phyloP scores from a whole-genome alignment of 2,888 invertebrate genomes.

The Eucera pruinosa region DNA sequence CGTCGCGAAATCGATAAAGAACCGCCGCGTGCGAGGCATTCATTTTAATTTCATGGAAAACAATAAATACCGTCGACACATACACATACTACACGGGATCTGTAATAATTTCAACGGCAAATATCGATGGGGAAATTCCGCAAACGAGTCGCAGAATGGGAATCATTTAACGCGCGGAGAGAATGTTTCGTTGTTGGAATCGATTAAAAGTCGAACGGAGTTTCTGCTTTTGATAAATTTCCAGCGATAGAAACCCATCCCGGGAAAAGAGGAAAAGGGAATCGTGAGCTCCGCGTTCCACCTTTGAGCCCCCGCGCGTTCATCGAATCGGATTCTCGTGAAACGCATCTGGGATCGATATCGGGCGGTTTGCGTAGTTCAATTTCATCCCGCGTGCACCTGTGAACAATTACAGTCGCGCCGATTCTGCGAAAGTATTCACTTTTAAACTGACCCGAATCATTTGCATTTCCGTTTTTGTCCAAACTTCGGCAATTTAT shows the following conservation, averaged over 20 bases:
- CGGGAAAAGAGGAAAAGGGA: too few relatives aligned
- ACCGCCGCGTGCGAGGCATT: not conserved
- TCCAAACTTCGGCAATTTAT: not conserved
- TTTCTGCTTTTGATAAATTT: conserved; percentile 10
- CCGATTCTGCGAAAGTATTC: not conserved
- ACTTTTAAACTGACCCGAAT: not conserved
- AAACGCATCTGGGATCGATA: conserved; percentile 19
- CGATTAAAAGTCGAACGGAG: conserved; percentile 19
- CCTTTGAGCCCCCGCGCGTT: conserved; percentile 13
- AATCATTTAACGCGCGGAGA: not conserved
- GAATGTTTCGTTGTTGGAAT: not conserved
- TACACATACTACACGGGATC: too few relatives aligned
- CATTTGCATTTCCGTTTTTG: not conserved
- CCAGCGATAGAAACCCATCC: too few relatives aligned
- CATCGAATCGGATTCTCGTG: conserved; percentile 25
- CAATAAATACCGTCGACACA: not conserved
- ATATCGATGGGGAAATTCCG: not conserved
- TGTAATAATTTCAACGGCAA: not conserved
- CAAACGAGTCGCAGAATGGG: not conserved
- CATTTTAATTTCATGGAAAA: not conserved
- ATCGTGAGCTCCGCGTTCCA: not conserved
- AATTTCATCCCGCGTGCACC: conserved; percentile 8
- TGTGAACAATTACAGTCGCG: conserved; percentile 19
- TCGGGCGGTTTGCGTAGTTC: not conserved
- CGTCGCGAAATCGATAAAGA: not conserved